Evolutionary conservation across 2,888 invertebrate species (phyloP).

Genomic region (Rhagonycha lutea): DNA sequence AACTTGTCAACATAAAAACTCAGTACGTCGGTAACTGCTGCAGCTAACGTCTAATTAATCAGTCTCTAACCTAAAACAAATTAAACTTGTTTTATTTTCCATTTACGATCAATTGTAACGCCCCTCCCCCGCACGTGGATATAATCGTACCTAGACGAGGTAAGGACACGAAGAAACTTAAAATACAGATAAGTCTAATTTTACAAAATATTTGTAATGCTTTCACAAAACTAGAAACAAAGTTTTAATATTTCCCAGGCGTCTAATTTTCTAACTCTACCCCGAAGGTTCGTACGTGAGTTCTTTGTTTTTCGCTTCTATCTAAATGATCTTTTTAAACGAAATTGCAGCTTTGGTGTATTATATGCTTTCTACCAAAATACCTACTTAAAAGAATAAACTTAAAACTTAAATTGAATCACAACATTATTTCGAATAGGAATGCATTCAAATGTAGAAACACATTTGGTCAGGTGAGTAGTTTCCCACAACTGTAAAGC

Average conservation of each 20-base stretch:
- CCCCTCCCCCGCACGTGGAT: too few species aligned
- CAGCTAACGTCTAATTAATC: constrained; percentile 28
- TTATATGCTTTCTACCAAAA: constrained; percentile 2
- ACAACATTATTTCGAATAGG: constrained; percentile 5
- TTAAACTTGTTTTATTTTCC: constrained; percentile 13
- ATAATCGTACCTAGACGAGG: too few species aligned
- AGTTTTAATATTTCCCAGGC: constrained; percentile 49
- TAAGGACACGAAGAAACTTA: not conserved
- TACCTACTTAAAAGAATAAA: not conserved
- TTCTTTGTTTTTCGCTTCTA: constrained; percentile 41
- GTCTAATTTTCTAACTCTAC: constrained; percentile 47
- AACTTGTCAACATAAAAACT: constrained; percentile 23
- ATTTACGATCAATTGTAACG: not conserved
- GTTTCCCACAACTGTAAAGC: constrained; percentile 35
- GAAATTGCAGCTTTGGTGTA: constrained; percentile 14
- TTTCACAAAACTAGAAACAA: constrained; percentile 44
- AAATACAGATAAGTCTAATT: constrained; percentile 19
- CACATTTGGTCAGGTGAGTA: constrained; percentile 36
- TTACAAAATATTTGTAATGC: constrained; percentile 30
- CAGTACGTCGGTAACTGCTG: constrained; percentile 23
- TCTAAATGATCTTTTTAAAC: constrained; percentile 44
- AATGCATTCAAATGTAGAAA: constrained; percentile 20
- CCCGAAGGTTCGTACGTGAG: constrained; percentile 45
- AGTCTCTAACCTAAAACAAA: constrained; percentile 15
- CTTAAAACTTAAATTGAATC: constrained; percentile 15